Evolutionary conservation across 2,888 invertebrate species (phyloP).

Genomic region (Ectobius pallidus): DNA sequence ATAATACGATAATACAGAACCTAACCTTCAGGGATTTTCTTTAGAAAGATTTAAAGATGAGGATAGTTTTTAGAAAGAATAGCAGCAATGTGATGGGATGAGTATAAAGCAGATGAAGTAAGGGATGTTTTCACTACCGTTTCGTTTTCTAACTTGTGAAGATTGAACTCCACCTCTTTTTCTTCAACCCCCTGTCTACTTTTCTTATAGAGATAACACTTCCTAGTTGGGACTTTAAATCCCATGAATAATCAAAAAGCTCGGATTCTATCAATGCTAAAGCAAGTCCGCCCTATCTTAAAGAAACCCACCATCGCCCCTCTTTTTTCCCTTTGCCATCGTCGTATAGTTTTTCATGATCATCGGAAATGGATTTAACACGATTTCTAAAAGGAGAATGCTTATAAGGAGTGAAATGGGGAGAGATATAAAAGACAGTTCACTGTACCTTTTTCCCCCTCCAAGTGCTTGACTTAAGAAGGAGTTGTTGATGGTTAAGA

Average conservation of each 20-base stretch:
- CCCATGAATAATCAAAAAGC: constrained; percentile 8
- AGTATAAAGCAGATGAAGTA: too few relatives aligned
- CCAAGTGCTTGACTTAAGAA: too few relatives aligned
- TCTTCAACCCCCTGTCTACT: not conserved
- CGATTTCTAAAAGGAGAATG: not conserved
- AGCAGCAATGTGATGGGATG: not conserved
- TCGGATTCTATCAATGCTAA: constrained; percentile 1
- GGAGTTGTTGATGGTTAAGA: too few relatives aligned
- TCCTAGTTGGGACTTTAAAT: not conserved
- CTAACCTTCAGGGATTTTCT: not conserved
- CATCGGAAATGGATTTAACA: not conserved
- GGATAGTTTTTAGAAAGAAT: not conserved
- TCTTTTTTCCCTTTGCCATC: not conserved
- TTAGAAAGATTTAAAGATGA: not conserved
- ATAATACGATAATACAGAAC: not conserved
- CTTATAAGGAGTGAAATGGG: not conserved
- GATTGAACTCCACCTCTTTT: not conserved
- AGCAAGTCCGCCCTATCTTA: not conserved
- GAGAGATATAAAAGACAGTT: not conserved
- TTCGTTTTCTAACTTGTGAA: not conserved
- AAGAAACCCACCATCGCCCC: not conserved
- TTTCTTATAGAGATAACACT: not conserved
- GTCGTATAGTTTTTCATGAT: not conserved
- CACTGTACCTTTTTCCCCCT: not conserved
- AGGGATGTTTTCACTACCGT: not conserved